These are phyloP conservation scores for Aegithalos caudatus DNA, from an alignment of 2,113 vertebrate genomes.

Conservation along the genomic window DNA sequence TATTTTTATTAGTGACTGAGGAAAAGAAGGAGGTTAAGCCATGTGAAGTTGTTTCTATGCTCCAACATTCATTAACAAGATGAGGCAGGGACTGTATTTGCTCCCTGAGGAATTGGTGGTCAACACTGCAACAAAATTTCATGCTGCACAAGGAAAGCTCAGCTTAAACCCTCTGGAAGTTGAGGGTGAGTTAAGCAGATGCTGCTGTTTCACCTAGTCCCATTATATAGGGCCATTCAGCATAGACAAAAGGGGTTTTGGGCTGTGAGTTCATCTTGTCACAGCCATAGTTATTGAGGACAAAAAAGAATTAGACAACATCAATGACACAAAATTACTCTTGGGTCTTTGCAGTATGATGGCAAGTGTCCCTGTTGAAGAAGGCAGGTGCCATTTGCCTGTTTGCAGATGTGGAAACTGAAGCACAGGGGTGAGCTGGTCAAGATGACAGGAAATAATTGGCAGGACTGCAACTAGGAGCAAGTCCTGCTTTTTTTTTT, in stretches of 20 bases:
- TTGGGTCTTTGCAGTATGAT: not conserved
- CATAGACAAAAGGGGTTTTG: not conserved
- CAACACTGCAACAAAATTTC: not conserved
- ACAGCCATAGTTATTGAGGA: not conserved
- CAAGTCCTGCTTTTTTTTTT: not conserved
- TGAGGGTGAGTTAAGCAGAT: not conserved
- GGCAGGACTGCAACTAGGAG: not conserved
- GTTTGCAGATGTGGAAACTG: not conserved
- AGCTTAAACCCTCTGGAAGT: not conserved
- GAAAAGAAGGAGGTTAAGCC: not conserved
- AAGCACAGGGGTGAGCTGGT: not conserved
- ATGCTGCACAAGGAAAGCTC: not conserved
- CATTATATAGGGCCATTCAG: not conserved
- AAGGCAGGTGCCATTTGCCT: not conserved
- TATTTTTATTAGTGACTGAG: not conserved
- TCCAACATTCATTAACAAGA: constrained; percentile 3
- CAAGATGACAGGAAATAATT: not conserved
- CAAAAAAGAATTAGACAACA: not conserved
- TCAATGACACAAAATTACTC: not conserved
- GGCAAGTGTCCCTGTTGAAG: not conserved
- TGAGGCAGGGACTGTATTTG: not conserved
- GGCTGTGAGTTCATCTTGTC: not conserved
- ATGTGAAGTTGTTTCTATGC: not conserved
- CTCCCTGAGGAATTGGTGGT: not conserved
- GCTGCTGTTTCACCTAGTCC: not conserved